phyloP scores from a whole-genome alignment of 2,888 invertebrate species.

The Sinodicranocentrus sp. region DNA sequence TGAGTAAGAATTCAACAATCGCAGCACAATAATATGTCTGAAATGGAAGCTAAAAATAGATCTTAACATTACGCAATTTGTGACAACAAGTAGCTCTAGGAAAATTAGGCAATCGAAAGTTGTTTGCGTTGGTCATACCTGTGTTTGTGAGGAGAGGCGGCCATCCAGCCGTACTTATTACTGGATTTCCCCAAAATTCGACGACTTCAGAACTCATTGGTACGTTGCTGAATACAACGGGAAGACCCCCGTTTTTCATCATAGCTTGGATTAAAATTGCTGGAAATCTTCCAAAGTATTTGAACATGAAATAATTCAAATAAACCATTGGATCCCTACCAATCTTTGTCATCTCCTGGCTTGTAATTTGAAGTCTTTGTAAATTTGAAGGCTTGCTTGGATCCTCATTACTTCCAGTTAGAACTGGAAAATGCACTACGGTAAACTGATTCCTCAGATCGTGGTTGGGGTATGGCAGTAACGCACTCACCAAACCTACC shows the following conservation, averaged over 20 bases:
- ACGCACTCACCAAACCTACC: constrained; percentile 71
- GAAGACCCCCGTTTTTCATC: constrained; percentile 70
- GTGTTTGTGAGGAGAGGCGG: constrained; percentile 70
- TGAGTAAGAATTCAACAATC: neutral
- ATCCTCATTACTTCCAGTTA: constrained; percentile 27
- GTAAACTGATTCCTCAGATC: constrained; percentile 71
- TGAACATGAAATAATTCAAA: constrained; percentile 68
- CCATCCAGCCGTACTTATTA: constrained; percentile 66
- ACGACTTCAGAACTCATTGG: constrained; percentile 70
- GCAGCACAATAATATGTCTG: neutral
- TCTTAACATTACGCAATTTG: no score
- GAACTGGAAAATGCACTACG: constrained; percentile 61
- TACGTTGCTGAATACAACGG: constrained; percentile 70
- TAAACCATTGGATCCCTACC: constrained; percentile 57
- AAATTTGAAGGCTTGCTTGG: constrained; percentile 3
- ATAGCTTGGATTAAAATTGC: constrained; percentile 61
- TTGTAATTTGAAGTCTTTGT: constrained; percentile 54
- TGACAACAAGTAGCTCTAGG: no score
- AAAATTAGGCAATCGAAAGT: no score
- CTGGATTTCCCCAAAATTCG: constrained; percentile 67
- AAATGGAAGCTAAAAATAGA: neutral
- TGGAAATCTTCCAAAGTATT: constrained; percentile 73
- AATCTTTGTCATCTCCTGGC: constrained; percentile 56
- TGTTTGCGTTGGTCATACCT: constrained; percentile 61
- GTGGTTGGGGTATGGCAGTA: constrained; percentile 69